phyloP scores from a whole-genome alignment of 1,140 invertebrate genomes.

The Aleiodes sp. region DNA sequence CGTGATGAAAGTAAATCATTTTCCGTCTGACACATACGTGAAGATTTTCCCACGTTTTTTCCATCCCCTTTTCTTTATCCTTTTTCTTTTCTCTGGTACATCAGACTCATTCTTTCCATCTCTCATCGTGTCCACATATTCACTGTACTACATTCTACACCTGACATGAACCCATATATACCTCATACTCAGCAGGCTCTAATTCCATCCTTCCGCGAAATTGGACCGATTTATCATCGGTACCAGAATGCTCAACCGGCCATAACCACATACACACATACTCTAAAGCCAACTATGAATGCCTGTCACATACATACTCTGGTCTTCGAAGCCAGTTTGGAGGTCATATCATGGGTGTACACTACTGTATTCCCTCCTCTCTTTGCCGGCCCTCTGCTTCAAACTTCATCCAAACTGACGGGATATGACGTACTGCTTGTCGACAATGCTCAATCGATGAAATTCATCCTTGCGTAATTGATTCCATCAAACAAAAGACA shows the following conservation, averaged over 20 bases:
- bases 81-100: too few species aligned
- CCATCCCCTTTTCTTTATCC: too few species aligned
- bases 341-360: background rate
- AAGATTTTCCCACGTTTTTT: too few species aligned
- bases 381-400: background rate
- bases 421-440: background rate
- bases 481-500: background rate
- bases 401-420: background rate
- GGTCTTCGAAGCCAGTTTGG: constrained; percentile 12
- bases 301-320: constrained; percentile 30
- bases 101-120: too few species aligned
- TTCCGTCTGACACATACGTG: background rate
- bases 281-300: constrained; percentile 11
- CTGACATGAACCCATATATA: background rate
- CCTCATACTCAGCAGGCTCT: constrained; percentile 9
- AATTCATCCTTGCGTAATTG: background rate
- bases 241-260: background rate
- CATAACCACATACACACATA: background rate
- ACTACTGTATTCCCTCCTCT: background rate
- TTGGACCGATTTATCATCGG: constrained; percentile 22
- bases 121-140: too few species aligned
- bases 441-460: background rate
- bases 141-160: background rate
- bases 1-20: background rate
- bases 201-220: constrained; percentile 26